Percentiles rank a stretch among this genome's conserved stretches.
These are phyloP conservation scores for Monomorium pharaonis DNA, from an alignment of 1,140 invertebrate genomes.

Conservation along the genomic window DNA sequence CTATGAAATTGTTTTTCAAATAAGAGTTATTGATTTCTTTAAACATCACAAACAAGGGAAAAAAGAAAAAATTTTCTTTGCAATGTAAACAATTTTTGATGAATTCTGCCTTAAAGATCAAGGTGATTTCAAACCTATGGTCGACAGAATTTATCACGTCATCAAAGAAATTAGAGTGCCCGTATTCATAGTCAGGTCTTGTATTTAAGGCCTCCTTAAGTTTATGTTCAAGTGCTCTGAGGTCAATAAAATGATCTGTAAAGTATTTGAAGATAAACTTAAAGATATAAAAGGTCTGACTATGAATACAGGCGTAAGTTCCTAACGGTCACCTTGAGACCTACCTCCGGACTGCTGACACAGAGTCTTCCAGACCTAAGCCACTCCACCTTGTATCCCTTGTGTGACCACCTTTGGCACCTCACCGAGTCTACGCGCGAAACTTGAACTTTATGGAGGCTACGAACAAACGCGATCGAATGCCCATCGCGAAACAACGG, in stretches of 20 bases:
- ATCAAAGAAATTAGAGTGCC: background rate
- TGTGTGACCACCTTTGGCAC: constrained; percentile 48
- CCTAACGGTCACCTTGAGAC: constrained; percentile 45
- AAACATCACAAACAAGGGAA: too few species aligned
- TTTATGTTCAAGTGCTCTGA: too few species aligned
- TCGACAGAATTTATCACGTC: background rate
- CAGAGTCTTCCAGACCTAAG: constrained; percentile 69
- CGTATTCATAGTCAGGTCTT: too few species aligned
- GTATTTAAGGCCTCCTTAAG: too few species aligned
- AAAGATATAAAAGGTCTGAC: too few species aligned
- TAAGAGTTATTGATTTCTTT: background rate
- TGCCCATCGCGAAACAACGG: background rate
- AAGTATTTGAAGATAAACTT: too few species aligned
- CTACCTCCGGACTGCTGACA: constrained; percentile 68
- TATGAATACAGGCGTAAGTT: too few species aligned
- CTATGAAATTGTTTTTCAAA: background rate
- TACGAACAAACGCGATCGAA: background rate
- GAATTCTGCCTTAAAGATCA: background rate
- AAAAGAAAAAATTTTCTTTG: background rate
- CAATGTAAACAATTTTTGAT: background rate
- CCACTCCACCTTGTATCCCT: constrained; percentile 69
- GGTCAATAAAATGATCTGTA: too few species aligned
- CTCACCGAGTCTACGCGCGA: constrained; percentile 59
- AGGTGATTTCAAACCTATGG: background rate
- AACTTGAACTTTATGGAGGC: background rate